Evolutionary conservation across 2,888 invertebrate genomes (phyloP), one percentile per base, ranked within the genome.

Genomic region (Trileptium ribeirensis): DNA sequence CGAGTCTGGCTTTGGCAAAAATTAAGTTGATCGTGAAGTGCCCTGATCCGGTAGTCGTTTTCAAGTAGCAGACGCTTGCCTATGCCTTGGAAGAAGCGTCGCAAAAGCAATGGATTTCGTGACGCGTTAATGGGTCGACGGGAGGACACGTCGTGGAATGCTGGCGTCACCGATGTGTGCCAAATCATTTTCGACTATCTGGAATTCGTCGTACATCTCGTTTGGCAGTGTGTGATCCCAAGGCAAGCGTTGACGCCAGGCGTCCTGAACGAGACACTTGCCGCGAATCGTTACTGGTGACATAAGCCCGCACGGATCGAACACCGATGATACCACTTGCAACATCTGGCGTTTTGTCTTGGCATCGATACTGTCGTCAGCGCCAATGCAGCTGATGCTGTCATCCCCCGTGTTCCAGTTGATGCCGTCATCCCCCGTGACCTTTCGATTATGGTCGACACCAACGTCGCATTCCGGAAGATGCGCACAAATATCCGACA

Each of bases 1-100:
- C 38, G 24, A 81, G 82, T 19, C 81, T 51, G n/a, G 67, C 24
- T 34, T 81, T 81, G 15, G 82, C 24, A 37, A 82, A 81, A 3
- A 81, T 38, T n/a, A 81, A 70, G 31, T 81, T 15, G 3, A 15
- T n/a, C 24, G 24, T 51, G 15, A 15, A 33, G 3, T 34, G 3
- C 1, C 80, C 31, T 31, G 38, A 67, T 33, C n/a, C 38, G 24
- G 1, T 37, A 31, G 75, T 31, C 19, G 8, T 8, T 34, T 37
- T n/a, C 34, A 77, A 37, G 37, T 80, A 80, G 78, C 79, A n/a
- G 15, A 24, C 24, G 15, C 29, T 38, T 34, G 81, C 80, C 8
- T 80, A 80, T n/a, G 31, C 81, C 3, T 80, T n/a, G n/a, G 24
- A n/a, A 80, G 81, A 80, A 2, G 80, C 80, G 80, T 80, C 80